These are phyloP conservation scores for Whitmania pigra DNA, from an alignment of 1,140 invertebrate genomes.

Conservation along the genomic window DNA sequence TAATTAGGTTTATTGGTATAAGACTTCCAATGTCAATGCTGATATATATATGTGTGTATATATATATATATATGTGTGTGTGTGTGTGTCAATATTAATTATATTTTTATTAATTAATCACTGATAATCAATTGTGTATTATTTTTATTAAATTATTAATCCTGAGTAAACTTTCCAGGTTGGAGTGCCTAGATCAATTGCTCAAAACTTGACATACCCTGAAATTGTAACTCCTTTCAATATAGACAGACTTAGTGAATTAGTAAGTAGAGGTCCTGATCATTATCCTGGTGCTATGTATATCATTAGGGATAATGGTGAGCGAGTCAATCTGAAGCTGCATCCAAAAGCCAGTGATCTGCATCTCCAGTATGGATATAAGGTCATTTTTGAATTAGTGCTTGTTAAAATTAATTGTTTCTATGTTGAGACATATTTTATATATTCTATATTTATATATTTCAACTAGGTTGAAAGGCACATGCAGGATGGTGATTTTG, in stretches of 20 bases:
- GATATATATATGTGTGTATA: no score
- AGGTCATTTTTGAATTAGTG: slow-evolving; percentile 40
- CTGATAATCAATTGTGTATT: no score
- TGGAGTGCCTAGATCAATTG: slow-evolving; percentile 91
- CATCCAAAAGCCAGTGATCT: slow-evolving; percentile 97
- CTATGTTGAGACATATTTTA: slow-evolving; percentile 14
- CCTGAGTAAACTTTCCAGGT: slow-evolving; percentile 45
- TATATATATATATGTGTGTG: no score
- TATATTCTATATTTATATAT: no score
- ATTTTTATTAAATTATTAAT: no score
- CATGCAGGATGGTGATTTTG: slow-evolving; percentile 90
- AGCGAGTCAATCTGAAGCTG: slow-evolving; percentile 91
- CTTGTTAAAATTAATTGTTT: neutral
- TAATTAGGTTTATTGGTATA: no score
- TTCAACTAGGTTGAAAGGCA: slow-evolving; percentile 77
- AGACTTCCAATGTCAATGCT: no score
- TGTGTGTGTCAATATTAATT: no score
- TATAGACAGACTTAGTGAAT: slow-evolving; percentile 89
- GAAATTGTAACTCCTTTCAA: slow-evolving; percentile 99
- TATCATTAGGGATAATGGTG: slow-evolving; percentile 94
- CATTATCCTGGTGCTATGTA: slow-evolving; percentile 99
- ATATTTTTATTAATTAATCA: no score
- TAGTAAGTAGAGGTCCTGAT: slow-evolving; percentile 86
- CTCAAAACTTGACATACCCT: slow-evolving; percentile 97
- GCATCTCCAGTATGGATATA: slow-evolving; percentile 95